Evolutionary conservation across 2,113 vertebrate species (phyloP).

Genomic region (Brachyistius frenatus): DNA sequence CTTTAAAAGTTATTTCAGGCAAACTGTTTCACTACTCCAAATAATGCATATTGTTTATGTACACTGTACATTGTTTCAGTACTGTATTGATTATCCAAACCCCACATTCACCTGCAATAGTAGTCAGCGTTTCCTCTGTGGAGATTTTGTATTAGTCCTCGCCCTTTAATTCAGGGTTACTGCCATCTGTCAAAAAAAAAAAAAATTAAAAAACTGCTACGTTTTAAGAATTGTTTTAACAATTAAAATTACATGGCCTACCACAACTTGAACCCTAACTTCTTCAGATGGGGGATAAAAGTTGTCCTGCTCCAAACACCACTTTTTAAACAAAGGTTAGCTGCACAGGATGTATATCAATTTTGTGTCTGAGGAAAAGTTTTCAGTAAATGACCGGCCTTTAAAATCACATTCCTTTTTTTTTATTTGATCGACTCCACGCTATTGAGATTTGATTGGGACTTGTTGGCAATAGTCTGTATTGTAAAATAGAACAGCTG

Average conservation of each 20-base stretch:
- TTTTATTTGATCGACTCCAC: constrained; percentile 14
- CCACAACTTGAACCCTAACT: not conserved
- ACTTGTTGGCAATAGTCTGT: constrained; percentile 40
- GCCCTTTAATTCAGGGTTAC: not conserved
- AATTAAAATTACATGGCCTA: no score
- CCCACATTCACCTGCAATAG: not conserved
- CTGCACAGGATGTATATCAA: not conserved
- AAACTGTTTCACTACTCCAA: constrained; percentile 15
- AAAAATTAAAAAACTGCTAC: no score
- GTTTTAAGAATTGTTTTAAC: no score
- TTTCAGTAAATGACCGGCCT: not conserved
- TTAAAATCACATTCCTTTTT: constrained; percentile 41
- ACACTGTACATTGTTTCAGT: not conserved
- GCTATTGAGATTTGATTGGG: constrained; percentile 9
- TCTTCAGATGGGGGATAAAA: not conserved
- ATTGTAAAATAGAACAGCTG: constrained; percentile 33
- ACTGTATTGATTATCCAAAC: not conserved
- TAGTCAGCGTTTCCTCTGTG: constrained; percentile 1
- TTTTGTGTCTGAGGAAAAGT: not conserved
- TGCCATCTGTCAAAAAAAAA: no score
- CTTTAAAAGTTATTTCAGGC: constrained; percentile 5
- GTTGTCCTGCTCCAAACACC: no score
- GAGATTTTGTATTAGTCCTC: no score
- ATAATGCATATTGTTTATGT: not conserved
- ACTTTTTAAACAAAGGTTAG: not conserved